Conservation (phyloP, 2,113 vertebrate genomes). For the Lepisosteus osseus region DNA sequence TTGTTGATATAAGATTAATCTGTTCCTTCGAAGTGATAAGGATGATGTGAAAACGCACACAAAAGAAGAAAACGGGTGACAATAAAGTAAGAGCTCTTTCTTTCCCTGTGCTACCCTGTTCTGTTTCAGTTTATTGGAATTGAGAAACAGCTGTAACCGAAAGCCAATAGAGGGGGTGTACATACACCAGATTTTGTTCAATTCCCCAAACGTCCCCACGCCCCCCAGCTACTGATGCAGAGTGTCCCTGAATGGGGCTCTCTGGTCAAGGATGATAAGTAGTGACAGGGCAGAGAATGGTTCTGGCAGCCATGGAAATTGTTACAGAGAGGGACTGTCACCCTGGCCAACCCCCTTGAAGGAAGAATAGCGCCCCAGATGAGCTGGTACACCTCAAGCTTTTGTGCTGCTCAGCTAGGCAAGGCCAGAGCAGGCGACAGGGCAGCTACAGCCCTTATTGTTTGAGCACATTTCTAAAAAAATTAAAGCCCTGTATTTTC, state of each 20-base stretch:
- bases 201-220: constrained; percentile 20
- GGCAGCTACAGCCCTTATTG: constrained; percentile 42
- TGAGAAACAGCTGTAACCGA: neutral
- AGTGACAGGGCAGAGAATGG: constrained; percentile 65
- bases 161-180: constrained; percentile 8
- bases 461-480: constrained; percentile 23
- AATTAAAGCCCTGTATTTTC: neutral
- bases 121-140: neutral
- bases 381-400: constrained; percentile 30
- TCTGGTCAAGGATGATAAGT: constrained; percentile 58
- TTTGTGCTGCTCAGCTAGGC: constrained; percentile 36
- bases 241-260: constrained; percentile 43
- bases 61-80: too few species aligned
- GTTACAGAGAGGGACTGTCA: constrained; percentile 58
- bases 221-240: constrained; percentile 10
- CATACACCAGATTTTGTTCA: constrained; percentile 25
- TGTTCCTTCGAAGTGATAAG: too few species aligned
- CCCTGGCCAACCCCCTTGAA: constrained; percentile 37
- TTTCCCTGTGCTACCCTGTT: too few species aligned
- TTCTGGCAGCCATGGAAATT: constrained; percentile 53
- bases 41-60: too few species aligned
- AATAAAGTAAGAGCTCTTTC: too few species aligned
- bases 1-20: too few species aligned
- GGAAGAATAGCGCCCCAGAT: constrained; percentile 38
- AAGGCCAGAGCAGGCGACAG: constrained; percentile 19